Evolutionary conservation across 2,797 vertebrate genomes (phyloP).

Genomic region (Crax fasciolata): DNA sequence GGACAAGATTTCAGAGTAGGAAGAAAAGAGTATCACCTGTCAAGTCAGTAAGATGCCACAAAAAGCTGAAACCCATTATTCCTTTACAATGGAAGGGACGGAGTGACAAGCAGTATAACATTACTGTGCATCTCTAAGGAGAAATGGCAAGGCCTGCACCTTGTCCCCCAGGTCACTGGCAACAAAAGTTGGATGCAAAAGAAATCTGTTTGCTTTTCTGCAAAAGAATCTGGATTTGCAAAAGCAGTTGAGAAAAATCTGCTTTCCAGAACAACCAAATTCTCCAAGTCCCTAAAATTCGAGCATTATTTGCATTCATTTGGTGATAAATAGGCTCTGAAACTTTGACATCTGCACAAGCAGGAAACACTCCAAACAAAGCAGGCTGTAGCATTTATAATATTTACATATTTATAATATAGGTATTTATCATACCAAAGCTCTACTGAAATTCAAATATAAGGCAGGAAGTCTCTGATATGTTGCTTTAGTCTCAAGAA

Average conservation of each 20-base stretch:
- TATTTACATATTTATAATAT: neutral
- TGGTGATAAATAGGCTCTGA: neutral
- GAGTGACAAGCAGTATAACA: neutral
- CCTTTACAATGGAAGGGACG: neutral
- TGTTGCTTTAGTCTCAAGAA: neutral
- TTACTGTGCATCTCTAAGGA: neutral
- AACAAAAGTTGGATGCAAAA: too few relatives aligned
- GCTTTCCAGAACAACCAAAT: constrained; percentile 9
- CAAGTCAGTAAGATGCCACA: neutral
- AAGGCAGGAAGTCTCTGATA: neutral
- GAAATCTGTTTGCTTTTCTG: neutral
- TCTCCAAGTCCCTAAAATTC: neutral
- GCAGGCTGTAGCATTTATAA: neutral
- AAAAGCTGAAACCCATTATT: neutral
- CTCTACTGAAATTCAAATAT: neutral
- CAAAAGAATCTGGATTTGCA: neutral
- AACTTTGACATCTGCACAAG: constrained; percentile 25
- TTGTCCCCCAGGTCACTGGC: neutral
- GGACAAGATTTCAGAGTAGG: neutral
- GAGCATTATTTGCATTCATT: constrained; percentile 26
- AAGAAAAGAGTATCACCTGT: neutral
- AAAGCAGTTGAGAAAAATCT: neutral
- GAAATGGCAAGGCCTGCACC: neutral
- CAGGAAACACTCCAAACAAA: constrained; percentile 22
- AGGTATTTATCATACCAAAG: neutral